Conservation (phyloP, 1,140 invertebrate species). For the Macrotrachela quadricornifera region DNA sequence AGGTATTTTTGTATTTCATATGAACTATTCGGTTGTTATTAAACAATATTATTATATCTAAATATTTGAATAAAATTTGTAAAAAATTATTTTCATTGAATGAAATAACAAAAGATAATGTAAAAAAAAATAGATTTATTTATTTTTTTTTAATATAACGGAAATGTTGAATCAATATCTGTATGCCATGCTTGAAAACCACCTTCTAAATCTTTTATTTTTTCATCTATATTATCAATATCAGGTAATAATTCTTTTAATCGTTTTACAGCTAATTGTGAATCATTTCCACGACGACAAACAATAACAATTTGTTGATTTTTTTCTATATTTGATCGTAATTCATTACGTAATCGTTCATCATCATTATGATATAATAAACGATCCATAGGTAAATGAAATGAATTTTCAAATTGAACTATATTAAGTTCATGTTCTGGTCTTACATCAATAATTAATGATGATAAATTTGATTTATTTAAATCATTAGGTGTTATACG, state of each 20-base stretch:
- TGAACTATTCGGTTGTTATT: no score
- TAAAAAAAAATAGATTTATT: no score
- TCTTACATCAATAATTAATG: slow-evolving; percentile 6
- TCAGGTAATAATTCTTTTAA: slow-evolving; percentile 38
- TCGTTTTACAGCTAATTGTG: slow-evolving; percentile 54
- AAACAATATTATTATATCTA: no score
- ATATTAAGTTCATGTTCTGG: background rate
- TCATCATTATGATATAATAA: slow-evolving; percentile 7
- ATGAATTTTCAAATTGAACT: slow-evolving; percentile 9
- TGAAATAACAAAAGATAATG: no score
- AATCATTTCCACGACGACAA: slow-evolving; percentile 81
- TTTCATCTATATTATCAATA: slow-evolving; percentile 25
- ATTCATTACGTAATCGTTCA: background rate
- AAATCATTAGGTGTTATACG: slow-evolving; percentile 14
- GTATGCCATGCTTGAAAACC: slow-evolving; percentile 63
- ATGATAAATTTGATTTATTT: slow-evolving; percentile 13
- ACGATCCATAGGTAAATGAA: slow-evolving; percentile 7
- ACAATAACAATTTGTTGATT: slow-evolving; percentile 39
- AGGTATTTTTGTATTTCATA: no score
- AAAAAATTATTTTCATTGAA: no score
- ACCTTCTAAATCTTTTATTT: slow-evolving; percentile 55
- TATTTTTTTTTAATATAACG: slow-evolving; percentile 45
- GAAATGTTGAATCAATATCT: slow-evolving; percentile 53
- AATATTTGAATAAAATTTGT: no score
- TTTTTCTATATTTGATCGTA: background rate